phyloP scores from a whole-genome alignment of 2,113 vertebrate species.

The Nipponia nippon region DNA sequence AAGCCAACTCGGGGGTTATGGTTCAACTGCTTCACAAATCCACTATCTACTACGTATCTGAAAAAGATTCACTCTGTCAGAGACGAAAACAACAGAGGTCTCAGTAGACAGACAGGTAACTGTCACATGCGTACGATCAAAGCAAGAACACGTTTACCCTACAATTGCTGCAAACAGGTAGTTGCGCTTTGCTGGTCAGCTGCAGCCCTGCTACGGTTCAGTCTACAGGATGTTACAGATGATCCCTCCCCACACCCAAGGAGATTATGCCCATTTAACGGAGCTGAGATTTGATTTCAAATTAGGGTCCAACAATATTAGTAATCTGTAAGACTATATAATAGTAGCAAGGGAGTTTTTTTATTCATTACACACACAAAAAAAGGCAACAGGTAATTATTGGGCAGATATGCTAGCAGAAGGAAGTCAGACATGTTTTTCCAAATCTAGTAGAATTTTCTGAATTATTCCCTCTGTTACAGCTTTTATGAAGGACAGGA shows the following conservation, averaged over 20 bases:
- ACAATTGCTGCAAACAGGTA: not conserved
- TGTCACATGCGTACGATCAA: fast-evolving
- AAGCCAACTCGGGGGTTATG: constrained; percentile 92
- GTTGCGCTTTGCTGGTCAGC: not conserved
- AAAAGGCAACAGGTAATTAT: not conserved
- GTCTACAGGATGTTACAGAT: not conserved
- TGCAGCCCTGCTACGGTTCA: not conserved
- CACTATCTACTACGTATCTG: constrained; percentile 94
- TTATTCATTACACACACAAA: not conserved
- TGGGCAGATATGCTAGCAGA: not conserved
- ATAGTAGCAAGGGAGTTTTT: not conserved
- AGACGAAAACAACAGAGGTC: not conserved
- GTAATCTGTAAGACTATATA: not conserved
- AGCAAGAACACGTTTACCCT: not conserved
- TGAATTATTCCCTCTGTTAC: not conserved
- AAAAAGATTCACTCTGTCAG: not conserved
- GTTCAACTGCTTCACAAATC: constrained; percentile 96
- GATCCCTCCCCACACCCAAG: not conserved
- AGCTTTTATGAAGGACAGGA: not conserved
- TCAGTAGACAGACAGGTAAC: not conserved
- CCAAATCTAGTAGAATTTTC: not conserved
- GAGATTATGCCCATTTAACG: not conserved
- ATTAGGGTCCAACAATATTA: not conserved
- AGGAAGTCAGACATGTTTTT: not conserved
- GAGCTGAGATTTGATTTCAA: not conserved